Evolutionary conservation across 2,113 vertebrate species (phyloP), one percentile per base, ranked within the genome.

Genomic region (Lepisosteus osseus): DNA sequence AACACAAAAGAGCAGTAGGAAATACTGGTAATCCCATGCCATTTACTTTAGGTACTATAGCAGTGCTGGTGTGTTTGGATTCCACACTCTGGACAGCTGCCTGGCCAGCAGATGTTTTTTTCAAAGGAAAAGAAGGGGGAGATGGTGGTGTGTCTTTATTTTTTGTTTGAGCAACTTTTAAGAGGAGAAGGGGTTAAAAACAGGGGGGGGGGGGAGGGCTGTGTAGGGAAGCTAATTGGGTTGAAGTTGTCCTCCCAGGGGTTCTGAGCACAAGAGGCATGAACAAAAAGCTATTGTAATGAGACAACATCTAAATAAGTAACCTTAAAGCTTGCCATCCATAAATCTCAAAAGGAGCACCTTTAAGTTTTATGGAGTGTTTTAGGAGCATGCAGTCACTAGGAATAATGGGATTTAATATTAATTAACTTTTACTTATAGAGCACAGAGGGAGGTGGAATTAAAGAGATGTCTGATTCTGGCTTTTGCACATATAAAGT

Each of bases 161-260:
- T 59, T 59, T 12, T 59, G 56, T 59, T 59, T 12, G 7, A 59
- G 56, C 56, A 12, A 12, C 13, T 12, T 59, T 13, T 12, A 59
- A n/a, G 56, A n/a, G n/a, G 56, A 12, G 47, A 51, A 51, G 47
- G 47, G 47, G 47, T 51, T 51, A 51, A 51, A 51, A 51, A 9
- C 5, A 51, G 6, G 6, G 6, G 15, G n/a, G n/a, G n/a, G 11
- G 13, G n/a, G 4, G n/a, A n/a, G 56, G 56, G 7, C 56, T 13
- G 29, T 2, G 2, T 29, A 29, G 29, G 29, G 29, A 29, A 29
- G 29, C 56, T n/a, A 59, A 59, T 59, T 4, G 13, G 56, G 56
- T 59, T 59, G 56, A 59, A n/a, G 56, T 59, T 59, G 56, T n/a
- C 7, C n/a, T 59, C 56, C 56, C 56, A 59, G 56, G 56, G 56